These are phyloP conservation scores for Sterna hirundo DNA, from an alignment of 2,113 vertebrate genomes.

Conservation along the genomic window DNA sequence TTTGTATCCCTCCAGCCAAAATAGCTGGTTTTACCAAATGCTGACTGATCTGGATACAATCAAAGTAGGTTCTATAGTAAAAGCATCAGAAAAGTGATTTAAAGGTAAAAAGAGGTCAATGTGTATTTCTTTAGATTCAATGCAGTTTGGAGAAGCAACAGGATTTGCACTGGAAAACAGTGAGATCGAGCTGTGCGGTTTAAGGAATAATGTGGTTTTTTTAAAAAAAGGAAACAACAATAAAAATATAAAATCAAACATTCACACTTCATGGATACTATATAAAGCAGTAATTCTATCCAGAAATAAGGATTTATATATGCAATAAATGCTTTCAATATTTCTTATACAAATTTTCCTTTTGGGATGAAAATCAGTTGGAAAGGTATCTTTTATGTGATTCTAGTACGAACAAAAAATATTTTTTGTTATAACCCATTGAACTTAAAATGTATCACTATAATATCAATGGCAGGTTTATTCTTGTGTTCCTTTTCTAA, in stretches of 20 bases:
- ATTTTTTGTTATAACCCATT: not conserved
- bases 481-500: not conserved
- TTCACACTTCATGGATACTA: not conserved
- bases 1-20: not conserved
- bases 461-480: not conserved
- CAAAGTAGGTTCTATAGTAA: not conserved
- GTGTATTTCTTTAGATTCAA: not conserved
- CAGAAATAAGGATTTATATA: not conserved
- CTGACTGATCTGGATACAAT: not conserved
- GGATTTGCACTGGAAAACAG: not conserved
- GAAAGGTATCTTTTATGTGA: not conserved
- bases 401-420: not conserved
- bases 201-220: not conserved
- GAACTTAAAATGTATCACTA: not conserved
- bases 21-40: not conserved
- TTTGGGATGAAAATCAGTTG: not conserved
- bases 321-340: not conserved
- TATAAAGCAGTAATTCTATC: not conserved
- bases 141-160: not conserved
- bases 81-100: not conserved
- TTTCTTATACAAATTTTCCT: not conserved
- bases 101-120: not conserved
- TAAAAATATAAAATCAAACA: not conserved
- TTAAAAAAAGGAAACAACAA: not conserved
- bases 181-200: not conserved